Evolutionary conservation across 2,888 invertebrate species (phyloP).

Genomic region (Zaprionus bogoriensis): DNA sequence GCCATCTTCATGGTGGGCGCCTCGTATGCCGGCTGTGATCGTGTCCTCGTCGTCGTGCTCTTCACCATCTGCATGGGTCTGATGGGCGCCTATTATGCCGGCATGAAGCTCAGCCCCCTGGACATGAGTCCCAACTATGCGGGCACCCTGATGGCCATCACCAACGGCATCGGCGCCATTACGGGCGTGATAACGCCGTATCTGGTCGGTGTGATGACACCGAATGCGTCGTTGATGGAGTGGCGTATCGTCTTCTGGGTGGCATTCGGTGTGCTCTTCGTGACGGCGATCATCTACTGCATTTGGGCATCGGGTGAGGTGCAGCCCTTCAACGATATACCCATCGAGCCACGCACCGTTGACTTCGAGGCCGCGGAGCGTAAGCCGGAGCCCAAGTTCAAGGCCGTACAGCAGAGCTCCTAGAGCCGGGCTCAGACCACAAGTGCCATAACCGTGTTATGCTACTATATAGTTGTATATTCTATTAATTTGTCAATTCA

Average conservation of each 20-base stretch:
- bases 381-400: constrained; percentile 38
- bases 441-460: constrained; percentile 57
- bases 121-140: constrained; percentile 87
- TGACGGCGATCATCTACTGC: constrained; percentile 88
- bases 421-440: constrained; percentile 22
- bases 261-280: constrained; percentile 86
- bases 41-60: constrained; percentile 85
- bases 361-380: constrained; percentile 64
- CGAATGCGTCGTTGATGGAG: constrained; percentile 86
- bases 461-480: background rate
- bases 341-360: constrained; percentile 39
- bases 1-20: constrained; percentile 87
- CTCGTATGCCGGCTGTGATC: constrained; percentile 88
- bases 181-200: constrained; percentile 88
- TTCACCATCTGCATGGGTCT: constrained; percentile 88
- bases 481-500: constrained; percentile 1
- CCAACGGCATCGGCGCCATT: constrained; percentile 88
- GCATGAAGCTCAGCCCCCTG: constrained; percentile 88
- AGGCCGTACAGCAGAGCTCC: constrained; percentile 55
- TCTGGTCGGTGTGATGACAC: constrained; percentile 87
- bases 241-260: constrained; percentile 93
- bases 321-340: constrained; percentile 88
- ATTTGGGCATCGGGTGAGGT: constrained; percentile 89
- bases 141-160: constrained; percentile 87
- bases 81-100: constrained; percentile 88